phyloP scores from a whole-genome alignment of 2,113 vertebrate genomes.

The Phylloscopus trochiloides region DNA sequence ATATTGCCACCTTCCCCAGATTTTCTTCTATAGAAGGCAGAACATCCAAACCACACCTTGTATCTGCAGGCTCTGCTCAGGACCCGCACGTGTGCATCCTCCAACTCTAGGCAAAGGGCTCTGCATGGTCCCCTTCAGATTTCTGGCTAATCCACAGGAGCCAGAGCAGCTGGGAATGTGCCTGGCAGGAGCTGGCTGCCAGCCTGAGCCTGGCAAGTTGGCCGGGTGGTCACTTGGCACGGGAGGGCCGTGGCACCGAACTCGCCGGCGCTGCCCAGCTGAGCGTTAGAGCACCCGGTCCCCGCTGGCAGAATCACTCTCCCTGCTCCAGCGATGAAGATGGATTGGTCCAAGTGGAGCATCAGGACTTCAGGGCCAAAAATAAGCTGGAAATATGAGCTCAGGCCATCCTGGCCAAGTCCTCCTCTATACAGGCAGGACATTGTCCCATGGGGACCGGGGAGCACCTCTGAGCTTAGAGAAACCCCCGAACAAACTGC shows the following conservation, averaged over 20 bases:
- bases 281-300: neutral
- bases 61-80: rapidly evolving
- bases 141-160: neutral
- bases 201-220: neutral
- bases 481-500: neutral
- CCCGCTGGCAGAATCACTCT: constrained; percentile 25
- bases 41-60: neutral
- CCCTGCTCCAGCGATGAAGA: constrained; percentile 15
- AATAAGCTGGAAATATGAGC: neutral
- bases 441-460: rapidly evolving
- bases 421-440: neutral
- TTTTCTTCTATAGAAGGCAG: rapidly evolving
- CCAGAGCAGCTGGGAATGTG: neutral
- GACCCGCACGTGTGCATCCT: rapidly evolving
- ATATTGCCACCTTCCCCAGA: neutral
- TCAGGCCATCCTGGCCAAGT: neutral
- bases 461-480: neutral
- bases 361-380: neutral
- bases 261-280: neutral
- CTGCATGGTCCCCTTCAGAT: neutral
- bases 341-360: neutral
- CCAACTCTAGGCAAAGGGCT: neutral
- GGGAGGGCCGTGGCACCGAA: neutral
- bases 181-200: neutral
- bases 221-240: neutral